phyloP scores from a whole-genome alignment of 2,888 invertebrate genomes.

The Heliconius sara region DNA sequence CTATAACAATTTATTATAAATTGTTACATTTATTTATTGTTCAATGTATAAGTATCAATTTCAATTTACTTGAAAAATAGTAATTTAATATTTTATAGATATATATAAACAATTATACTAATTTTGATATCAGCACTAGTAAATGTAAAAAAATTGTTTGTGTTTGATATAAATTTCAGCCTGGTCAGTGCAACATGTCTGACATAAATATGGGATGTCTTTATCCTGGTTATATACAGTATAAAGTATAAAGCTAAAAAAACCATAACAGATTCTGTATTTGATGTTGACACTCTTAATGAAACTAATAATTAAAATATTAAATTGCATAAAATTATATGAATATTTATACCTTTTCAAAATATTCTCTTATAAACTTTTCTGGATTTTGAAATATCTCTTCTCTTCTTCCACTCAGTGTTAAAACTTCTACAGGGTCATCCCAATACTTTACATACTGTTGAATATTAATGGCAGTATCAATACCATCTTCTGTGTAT shows the following conservation, averaged over 20 bases:
- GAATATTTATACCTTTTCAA: conserved; percentile 75
- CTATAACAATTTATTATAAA: too few species aligned
- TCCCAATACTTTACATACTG: conserved; percentile 78
- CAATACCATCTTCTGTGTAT: conserved; percentile 80
- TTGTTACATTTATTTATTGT: too few species aligned
- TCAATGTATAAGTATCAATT: too few species aligned
- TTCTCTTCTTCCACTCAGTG: conserved; percentile 77
- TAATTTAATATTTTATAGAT: too few species aligned
- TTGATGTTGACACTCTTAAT: neutral
- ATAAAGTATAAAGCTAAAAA: neutral
- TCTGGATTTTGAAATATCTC: conserved; percentile 82
- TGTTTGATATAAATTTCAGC: too few species aligned
- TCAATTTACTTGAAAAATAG: too few species aligned
- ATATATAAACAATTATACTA: too few species aligned
- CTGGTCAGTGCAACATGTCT: too few species aligned
- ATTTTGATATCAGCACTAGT: too few species aligned
- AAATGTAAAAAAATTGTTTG: too few species aligned
- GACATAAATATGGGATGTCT: neutral
- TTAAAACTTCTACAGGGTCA: conserved; percentile 68
- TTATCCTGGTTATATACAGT: neutral
- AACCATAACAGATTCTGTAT: neutral
- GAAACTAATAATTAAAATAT: neutral
- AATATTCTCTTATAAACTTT: conserved; percentile 82
- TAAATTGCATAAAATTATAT: neutral
- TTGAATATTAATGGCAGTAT: conserved; percentile 75